Evolutionary conservation across 2,797 vertebrate genomes (phyloP).

Genomic region (Bradypus variegatus): DNA sequence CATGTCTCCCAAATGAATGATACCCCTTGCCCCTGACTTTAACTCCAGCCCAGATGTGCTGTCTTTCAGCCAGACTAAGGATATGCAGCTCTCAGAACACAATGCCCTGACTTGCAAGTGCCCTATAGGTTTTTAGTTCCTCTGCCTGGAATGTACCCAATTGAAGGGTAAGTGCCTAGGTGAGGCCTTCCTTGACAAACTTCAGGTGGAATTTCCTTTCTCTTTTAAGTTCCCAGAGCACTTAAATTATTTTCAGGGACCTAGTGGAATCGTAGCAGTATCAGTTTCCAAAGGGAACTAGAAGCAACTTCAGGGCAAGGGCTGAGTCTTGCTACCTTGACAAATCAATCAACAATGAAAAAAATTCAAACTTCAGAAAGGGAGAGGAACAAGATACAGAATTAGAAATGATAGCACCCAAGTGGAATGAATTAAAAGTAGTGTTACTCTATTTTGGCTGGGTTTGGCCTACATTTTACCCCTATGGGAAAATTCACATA

Average conservation of each 20-base stretch:
- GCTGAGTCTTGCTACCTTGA: background rate
- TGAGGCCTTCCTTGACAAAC: conserved; percentile 20
- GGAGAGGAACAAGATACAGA: background rate
- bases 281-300: background rate
- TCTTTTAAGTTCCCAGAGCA: background rate
- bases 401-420: background rate
- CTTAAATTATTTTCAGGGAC: conserved; percentile 19
- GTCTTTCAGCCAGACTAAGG: background rate
- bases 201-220: background rate
- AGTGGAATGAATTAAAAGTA: background rate
- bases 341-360: conserved; percentile 15
- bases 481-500: conserved; percentile 36
- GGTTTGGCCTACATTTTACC: conserved; percentile 43
- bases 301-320: background rate
- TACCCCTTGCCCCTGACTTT: background rate
- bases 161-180: background rate
- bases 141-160: background rate
- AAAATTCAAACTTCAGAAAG: background rate
- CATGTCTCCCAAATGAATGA: conserved; percentile 11
- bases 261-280: background rate
- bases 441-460: conserved; percentile 2
- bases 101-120: background rate
- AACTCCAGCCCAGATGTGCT: background rate
- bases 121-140: background rate
- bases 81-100: background rate